A percentile compares a stretch with the other conserved stretches of the same genome.
These are phyloP conservation scores for Chymomyza costata DNA, from an alignment of 1,140 invertebrate genomes.

Conservation along the genomic window DNA sequence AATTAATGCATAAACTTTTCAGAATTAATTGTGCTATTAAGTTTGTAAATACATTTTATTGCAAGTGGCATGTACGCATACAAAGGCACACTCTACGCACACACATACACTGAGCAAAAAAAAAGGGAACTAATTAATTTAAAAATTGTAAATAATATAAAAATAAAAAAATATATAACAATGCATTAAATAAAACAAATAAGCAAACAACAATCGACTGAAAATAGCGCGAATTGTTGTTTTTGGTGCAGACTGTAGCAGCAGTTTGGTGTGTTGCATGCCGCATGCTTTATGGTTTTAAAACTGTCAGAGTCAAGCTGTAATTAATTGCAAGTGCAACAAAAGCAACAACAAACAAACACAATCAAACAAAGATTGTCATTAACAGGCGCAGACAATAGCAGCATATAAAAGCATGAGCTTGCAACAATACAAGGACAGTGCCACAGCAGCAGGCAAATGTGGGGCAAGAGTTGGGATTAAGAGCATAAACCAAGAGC, in stretches of 20 bases:
- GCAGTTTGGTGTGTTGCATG: background rate
- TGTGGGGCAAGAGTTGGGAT: too few relatives aligned
- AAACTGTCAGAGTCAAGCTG: conserved; percentile 41
- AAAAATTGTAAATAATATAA: conserved; percentile 56
- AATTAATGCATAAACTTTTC: conserved; percentile 5
- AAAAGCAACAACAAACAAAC: background rate
- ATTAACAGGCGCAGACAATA: too few relatives aligned
- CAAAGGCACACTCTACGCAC: conserved; percentile 26
- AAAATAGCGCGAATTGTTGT: conserved; percentile 33
- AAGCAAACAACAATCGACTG: conserved; percentile 33
- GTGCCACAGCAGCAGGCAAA: too few relatives aligned
- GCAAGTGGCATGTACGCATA: conserved; percentile 52
- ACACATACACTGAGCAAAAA: conserved; percentile 16
- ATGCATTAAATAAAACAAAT: background rate
- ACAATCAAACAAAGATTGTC: background rate
- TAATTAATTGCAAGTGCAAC: conserved; percentile 46
- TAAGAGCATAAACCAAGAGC: too few relatives aligned
- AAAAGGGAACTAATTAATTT: conserved; percentile 31
- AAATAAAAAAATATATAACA: conserved; percentile 26
- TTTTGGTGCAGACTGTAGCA: conserved; percentile 3
- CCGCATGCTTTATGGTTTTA: conserved; percentile 19
- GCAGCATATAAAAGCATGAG: too few relatives aligned
- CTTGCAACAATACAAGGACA: too few relatives aligned
- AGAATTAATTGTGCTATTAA: conserved; percentile 67
- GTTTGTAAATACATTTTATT: conserved; percentile 65